Evolutionary conservation across 2,888 invertebrate genomes (phyloP), one percentile per base, ranked within the genome.

Genomic region (Chirona hameri): DNA sequence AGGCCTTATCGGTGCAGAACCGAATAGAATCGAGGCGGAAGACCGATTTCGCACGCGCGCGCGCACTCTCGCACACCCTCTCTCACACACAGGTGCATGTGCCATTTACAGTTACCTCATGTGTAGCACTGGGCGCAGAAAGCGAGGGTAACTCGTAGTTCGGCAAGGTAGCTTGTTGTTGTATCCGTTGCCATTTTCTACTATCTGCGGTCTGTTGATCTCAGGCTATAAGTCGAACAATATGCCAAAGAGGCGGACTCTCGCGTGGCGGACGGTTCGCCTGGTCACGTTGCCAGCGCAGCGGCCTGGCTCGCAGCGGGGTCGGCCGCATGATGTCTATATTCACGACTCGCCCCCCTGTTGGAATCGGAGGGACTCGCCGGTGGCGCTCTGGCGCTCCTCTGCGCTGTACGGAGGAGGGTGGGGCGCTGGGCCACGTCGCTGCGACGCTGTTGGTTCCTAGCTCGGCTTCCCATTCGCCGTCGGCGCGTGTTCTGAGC

Each of bases 61-160:
- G 52, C 52, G 12, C 52, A 1, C 15, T 18, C 52, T 1, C 52
- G 12, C 52, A 52, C 52, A 1, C 52, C 10, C 1, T 52, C 52
- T 52, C 7, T 52, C 60, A 21, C 29, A 69, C 69, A 12, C 21
- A 60, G 39, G 18, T 31, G 29, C 39, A 21, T 39, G 39, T 31
- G 72, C 72, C 72, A 72, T 72, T 5, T 18, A 72, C 29, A n/a
- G 29, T 39, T 72, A 72, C 72, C 72, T 72, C 72, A 72, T 72
- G 14, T 72, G 12, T 72, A 31, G 39, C 72, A 18, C 39, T 21
- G 72, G 18, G 39, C 72, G 29, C 69, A n/a, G n/a, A 1, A 12
- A 27, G n/a, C 14, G 29, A 69, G 12, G 27, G 27, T n/a, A 9
- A 21, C n/a, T 60, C 3, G 60, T n/a, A 9, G 24, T 21, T n/a